Base-by-base conservation (phyloP, 2,113 vertebrate species). In the Anoura caudifer region DNA sequence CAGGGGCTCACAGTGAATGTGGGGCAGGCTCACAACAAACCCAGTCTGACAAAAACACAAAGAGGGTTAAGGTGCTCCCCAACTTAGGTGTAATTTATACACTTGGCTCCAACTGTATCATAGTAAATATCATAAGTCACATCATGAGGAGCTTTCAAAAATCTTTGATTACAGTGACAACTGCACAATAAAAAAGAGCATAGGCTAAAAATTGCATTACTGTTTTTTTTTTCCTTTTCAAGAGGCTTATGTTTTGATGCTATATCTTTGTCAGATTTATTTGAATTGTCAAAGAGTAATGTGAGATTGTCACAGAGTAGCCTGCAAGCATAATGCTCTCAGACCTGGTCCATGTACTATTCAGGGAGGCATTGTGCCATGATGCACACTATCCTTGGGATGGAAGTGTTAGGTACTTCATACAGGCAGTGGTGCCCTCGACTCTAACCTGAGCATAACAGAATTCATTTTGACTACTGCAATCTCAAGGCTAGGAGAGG, bases 171-270 rank as follows among this genome's bases (percentile, higher is more conserved):
- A 59, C 11, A 43, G 50, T 33, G 41, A 79, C 22, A 85, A 83
- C 28, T 67, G 41, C 3, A 81, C 63, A 80, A 56, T 63, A 86
- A 41, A 86, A 41, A 83, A 83, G 4, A 67, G 33, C 24, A 56
- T 47, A 80, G 20, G 91, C 85, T 92, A 95, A 87, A 89, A 92
- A 94, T 82, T 72, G 91, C 70, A 85, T 75, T 94, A 47, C 33
- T 73, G 89, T 73, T 93, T 69, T 50, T 93, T 69, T 50, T 10
- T 0, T 11, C 59, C 14, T 41, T 94, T 82, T 82, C 41, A 72
- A 76, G 61, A 47, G 22, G 9, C 22, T 94, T 91, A 61, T 0
- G 16, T 69, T 67, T 59, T 86, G 72, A 56, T 79, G 69, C 17
- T 54, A 63, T 31, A 26, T 59, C 79, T 92, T 94, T 89, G 65